These are phyloP conservation scores for Elymnias hypermnestra DNA, from an alignment of 1,140 invertebrate species.

Conservation along the genomic window DNA sequence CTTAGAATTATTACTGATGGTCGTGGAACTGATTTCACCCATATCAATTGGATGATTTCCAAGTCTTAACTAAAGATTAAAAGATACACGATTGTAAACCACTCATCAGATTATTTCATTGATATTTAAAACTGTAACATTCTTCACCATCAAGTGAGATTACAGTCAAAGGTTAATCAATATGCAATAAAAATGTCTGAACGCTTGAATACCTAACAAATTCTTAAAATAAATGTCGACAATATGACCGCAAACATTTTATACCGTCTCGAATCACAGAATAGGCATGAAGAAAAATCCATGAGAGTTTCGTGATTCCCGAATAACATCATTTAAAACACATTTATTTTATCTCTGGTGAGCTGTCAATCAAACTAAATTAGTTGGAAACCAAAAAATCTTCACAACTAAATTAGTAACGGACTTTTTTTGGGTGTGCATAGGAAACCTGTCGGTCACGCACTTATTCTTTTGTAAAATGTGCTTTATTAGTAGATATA, in stretches of 20 bases:
- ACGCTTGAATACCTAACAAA: too few species aligned
- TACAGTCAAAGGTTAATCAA: too few species aligned
- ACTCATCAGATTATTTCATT: too few species aligned
- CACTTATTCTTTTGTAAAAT: not conserved
- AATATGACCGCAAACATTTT: constrained; percentile 35
- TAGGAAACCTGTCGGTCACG: not conserved
- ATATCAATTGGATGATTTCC: too few species aligned
- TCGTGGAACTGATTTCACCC: too few species aligned
- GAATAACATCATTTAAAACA: constrained; percentile 6
- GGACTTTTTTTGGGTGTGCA: not conserved
- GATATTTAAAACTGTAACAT: too few species aligned
- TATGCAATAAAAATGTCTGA: too few species aligned
- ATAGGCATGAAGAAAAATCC: constrained; percentile 33
- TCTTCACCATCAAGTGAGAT: too few species aligned
- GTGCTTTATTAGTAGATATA: not conserved
- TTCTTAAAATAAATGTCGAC: constrained; percentile 21
- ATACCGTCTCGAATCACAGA: constrained; percentile 34
- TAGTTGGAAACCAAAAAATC: constrained; percentile 1
- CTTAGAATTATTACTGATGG: too few species aligned
- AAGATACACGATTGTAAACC: too few species aligned
- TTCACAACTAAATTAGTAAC: constrained; percentile 4
- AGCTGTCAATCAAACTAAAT: constrained; percentile 10
- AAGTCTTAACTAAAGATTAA: too few species aligned
- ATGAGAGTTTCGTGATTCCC: constrained; percentile 16
- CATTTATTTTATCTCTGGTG: constrained; percentile 7